Base-by-base conservation (phyloP, 2,113 vertebrate genomes). In the Trematocara unimaculatum region DNA sequence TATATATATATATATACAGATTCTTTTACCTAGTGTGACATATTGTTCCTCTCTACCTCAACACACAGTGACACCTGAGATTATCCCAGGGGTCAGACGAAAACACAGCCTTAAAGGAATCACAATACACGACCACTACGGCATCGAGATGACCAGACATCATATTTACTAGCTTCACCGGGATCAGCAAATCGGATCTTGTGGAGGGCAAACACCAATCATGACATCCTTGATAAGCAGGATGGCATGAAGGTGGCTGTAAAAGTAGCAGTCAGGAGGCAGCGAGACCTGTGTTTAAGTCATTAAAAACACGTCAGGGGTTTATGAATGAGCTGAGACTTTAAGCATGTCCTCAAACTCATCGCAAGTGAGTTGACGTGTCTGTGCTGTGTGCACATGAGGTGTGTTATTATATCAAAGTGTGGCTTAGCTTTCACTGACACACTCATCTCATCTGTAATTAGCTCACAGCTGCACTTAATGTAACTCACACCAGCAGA, bases 351-450 rank as follows among this genome's bases (percentile, higher is more conserved):
- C 79, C 88, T 90, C 77, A 85, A 79, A 86, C 33, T 82, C 80
- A 58, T 79, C 85, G 23, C 31, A 51, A 58, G 85, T 14, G 38
- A 58, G 84, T 31, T 84, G 72, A 90, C 13, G 11, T 86, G 72
- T 81, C 42, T 62, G 38, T 4, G 8, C 45, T 40, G 80, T 26
- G 51, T 60, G 55, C 54, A 12, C 13, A 80, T 40, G 40, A 49
- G 81, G 42, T 11, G 49, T 93, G 89, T 91, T 85, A 95, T 95
- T 94, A 94, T 79, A 84, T 83, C 67, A 89, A 91, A 91, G 84
- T 90, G 84, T 83, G 83, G 89, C 86, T 92, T 89, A 88, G 88
- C 91, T 93, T 94, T 94, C 95, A 92, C 90, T 85, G 84, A 89
- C 90, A 89, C 56, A 81, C 79, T 94, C 78, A 20, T 84, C 80